Evolutionary conservation across 2,113 vertebrate species (phyloP).

Genomic region (Ornithorhynchus anatinus): DNA sequence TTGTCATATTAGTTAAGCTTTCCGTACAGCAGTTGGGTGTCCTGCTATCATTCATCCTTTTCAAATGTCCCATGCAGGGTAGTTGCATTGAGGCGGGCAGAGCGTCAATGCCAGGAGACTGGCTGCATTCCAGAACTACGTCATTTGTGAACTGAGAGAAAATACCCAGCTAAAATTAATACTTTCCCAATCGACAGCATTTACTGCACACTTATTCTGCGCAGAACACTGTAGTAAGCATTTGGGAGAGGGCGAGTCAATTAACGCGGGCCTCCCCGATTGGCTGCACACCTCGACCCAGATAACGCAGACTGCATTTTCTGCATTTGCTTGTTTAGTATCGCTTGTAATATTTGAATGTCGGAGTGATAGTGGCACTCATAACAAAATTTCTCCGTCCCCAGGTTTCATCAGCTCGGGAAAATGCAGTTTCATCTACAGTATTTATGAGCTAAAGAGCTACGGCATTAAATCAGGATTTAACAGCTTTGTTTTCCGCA

Average conservation of each 20-base stretch:
- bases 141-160: too few species aligned
- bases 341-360: conserved; percentile 16
- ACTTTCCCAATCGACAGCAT: conserved; percentile 25
- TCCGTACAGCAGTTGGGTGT: too few species aligned
- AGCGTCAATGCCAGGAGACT: too few species aligned
- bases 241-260: too few species aligned
- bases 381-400: conserved; percentile 24
- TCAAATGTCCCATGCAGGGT: too few species aligned
- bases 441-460: neutral
- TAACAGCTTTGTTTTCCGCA: conserved; percentile 13
- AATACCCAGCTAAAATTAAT: conserved; percentile 21
- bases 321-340: conserved; percentile 2
- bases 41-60: too few species aligned
- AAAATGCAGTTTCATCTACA: conserved; percentile 18
- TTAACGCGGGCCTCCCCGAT: too few species aligned
- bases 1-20: too few species aligned
- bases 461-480: neutral
- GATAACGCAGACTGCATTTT: conserved; percentile 1
- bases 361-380: conserved; percentile 16
- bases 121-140: too few species aligned
- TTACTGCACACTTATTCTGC: conserved; percentile 11
- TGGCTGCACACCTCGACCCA: conserved; percentile 21
- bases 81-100: too few species aligned
- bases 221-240: too few species aligned
- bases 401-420: neutral